Conservation (phyloP, 2,888 invertebrate genomes). For the Choreutis nemorana region DNA sequence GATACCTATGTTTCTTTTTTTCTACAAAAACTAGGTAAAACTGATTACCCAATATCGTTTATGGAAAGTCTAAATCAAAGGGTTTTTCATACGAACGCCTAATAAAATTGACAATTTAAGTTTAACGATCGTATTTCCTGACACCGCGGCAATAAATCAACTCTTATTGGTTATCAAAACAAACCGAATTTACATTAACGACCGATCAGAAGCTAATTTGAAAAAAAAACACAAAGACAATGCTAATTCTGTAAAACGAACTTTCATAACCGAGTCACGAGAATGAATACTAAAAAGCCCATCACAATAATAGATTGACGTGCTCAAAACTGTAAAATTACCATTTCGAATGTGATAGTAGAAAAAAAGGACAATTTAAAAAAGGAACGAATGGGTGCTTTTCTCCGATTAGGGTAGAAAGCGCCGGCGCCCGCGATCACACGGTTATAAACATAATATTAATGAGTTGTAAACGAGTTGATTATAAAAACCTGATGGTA, state of each 20-base stretch:
- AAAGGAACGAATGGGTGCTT: slow-evolving; percentile 30
- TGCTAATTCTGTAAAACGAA: slow-evolving; percentile 32
- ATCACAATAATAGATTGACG: slow-evolving; percentile 58
- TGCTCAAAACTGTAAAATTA: slow-evolving; percentile 63
- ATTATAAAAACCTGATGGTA: slow-evolving; percentile 10
- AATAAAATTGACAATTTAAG: too few relatives aligned
- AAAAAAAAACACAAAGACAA: slow-evolving; percentile 18
- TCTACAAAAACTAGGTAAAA: too few relatives aligned
- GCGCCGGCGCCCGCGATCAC: slow-evolving; percentile 31
- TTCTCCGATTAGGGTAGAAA: slow-evolving; percentile 32
- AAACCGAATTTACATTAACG: slow-evolving; percentile 25
- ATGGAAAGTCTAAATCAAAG: too few relatives aligned
- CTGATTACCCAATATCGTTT: too few relatives aligned
- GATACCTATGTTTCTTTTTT: too few relatives aligned
- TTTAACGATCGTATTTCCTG: too few relatives aligned
- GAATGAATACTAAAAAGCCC: slow-evolving; percentile 29
- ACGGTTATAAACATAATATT: slow-evolving; percentile 30
- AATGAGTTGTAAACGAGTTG: slow-evolving; percentile 35
- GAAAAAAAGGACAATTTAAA: slow-evolving; percentile 27
- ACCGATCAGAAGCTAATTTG: slow-evolving; percentile 14
- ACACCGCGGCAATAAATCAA: slow-evolving; percentile 28
- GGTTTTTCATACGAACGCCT: too few relatives aligned
- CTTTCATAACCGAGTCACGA: slow-evolving; percentile 42
- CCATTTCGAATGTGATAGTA: slow-evolving; percentile 41
- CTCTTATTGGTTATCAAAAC: slow-evolving; percentile 24